Conservation (phyloP, 2,113 vertebrate genomes). For the Ornithorhynchus anatinus region DNA sequence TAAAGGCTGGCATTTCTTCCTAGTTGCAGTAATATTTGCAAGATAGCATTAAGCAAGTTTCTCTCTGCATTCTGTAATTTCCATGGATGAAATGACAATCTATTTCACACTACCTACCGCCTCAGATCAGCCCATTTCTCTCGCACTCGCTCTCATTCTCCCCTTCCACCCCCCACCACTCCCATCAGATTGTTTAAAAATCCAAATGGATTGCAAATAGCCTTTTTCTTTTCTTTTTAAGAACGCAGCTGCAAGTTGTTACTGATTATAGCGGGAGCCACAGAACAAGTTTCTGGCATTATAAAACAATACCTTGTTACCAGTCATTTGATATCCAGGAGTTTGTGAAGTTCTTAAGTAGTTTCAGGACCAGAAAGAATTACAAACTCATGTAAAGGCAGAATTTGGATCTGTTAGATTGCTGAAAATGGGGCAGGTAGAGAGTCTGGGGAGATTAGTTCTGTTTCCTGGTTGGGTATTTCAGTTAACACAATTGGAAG, state of each 20-base stretch:
- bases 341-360: neutral
- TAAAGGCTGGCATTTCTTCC: neutral
- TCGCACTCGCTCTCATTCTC: too few relatives aligned
- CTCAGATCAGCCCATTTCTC: neutral
- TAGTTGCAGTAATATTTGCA: neutral
- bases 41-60: neutral
- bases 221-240: neutral
- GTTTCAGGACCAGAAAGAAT: neutral
- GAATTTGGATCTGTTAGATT: neutral
- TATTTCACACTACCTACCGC: neutral
- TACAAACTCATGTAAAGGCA: neutral
- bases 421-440: too few relatives aligned
- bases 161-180: too few relatives aligned
- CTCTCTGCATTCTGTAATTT: neutral
- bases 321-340: neutral
- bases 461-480: too few relatives aligned
- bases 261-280: neutral
- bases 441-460: too few relatives aligned
- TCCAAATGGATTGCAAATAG: neutral
- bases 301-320: neutral
- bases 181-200: neutral
- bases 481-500: too few relatives aligned
- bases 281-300: neutral
- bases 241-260: neutral
- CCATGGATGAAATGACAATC: neutral